phyloP scores from a whole-genome alignment of 1,140 invertebrate species.

The Lepidurus arcticus region DNA sequence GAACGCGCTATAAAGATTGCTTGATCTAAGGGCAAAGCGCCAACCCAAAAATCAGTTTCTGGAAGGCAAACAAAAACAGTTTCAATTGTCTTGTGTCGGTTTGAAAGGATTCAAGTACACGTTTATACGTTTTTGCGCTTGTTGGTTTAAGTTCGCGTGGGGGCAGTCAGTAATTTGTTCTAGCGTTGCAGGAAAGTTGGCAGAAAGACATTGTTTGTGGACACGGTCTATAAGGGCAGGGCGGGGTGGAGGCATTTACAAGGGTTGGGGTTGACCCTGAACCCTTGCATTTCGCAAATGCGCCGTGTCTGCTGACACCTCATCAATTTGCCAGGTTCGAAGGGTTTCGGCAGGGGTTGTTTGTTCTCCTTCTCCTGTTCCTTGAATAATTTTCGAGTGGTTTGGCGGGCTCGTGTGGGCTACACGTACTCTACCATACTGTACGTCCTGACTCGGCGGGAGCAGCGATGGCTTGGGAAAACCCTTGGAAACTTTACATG shows the following conservation, averaged over 20 bases:
- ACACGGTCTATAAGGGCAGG: not conserved
- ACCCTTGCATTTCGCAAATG: not conserved
- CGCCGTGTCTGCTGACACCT: constrained; percentile 12
- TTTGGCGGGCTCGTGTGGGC: not conserved
- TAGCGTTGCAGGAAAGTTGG: not conserved
- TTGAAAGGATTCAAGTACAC: not conserved
- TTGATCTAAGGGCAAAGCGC: not conserved
- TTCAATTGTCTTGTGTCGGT: not conserved
- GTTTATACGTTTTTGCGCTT: not conserved
- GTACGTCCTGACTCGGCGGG: too few species aligned
- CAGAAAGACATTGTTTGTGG: constrained; percentile 4
- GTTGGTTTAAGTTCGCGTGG: not conserved
- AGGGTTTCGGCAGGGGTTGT: not conserved
- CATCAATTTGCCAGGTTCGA: not conserved
- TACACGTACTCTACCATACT: too few species aligned
- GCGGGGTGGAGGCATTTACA: not conserved
- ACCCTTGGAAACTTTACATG: not conserved
- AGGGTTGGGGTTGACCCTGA: not conserved
- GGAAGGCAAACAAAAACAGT: not conserved
- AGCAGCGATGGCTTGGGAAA: too few species aligned
- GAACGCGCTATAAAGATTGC: not conserved
- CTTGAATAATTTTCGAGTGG: not conserved
- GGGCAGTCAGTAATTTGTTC: constrained; percentile 7
- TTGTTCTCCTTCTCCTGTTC: not conserved
- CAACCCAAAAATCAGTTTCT: too few species aligned